A percentile compares a stretch with the other conserved stretches of the same genome.
phyloP scores from a whole-genome alignment of 2,888 invertebrate genomes.

The Hydroisotoma schaefferi region DNA sequence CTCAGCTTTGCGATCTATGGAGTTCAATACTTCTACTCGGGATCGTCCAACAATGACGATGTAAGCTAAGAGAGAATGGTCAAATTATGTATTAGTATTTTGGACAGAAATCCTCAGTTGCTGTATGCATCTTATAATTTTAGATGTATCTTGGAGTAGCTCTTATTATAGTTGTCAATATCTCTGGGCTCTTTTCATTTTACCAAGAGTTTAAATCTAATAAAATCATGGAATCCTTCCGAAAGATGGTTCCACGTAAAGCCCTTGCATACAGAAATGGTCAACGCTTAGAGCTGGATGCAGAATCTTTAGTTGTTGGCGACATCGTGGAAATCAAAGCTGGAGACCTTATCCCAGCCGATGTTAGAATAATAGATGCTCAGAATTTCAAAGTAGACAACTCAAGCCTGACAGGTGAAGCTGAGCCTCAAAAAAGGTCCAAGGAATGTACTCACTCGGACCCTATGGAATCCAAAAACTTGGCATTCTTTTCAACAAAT shows the following conservation, averaged over 20 bases:
- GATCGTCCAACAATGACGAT: constrained; percentile 55
- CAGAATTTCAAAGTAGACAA: constrained; percentile 63
- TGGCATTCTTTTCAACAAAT: constrained; percentile 60
- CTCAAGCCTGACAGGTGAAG: constrained; percentile 67
- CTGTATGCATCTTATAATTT: not conserved
- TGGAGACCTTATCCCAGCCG: constrained; percentile 90
- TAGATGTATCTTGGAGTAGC: constrained; percentile 42
- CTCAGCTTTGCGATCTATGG: constrained; percentile 55
- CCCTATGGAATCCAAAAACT: constrained; percentile 58
- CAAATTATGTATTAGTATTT: not conserved
- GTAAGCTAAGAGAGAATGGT: no score
- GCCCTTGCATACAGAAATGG: constrained; percentile 51
- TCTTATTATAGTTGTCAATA: constrained; percentile 63
- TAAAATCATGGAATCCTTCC: constrained; percentile 58
- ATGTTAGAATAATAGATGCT: constrained; percentile 58
- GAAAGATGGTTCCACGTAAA: constrained; percentile 59
- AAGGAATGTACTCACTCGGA: constrained; percentile 54
- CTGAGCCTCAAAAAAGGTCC: constrained; percentile 60
- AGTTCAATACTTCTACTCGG: constrained; percentile 52
- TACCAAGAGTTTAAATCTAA: constrained; percentile 68
- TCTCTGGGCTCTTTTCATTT: constrained; percentile 72
- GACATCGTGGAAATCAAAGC: constrained; percentile 70
- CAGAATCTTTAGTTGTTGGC: constrained; percentile 57
- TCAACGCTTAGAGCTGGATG: constrained; percentile 50
- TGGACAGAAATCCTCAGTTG: not conserved